phyloP scores from a whole-genome alignment of 1,140 invertebrate species.

The Heliconius congener region DNA sequence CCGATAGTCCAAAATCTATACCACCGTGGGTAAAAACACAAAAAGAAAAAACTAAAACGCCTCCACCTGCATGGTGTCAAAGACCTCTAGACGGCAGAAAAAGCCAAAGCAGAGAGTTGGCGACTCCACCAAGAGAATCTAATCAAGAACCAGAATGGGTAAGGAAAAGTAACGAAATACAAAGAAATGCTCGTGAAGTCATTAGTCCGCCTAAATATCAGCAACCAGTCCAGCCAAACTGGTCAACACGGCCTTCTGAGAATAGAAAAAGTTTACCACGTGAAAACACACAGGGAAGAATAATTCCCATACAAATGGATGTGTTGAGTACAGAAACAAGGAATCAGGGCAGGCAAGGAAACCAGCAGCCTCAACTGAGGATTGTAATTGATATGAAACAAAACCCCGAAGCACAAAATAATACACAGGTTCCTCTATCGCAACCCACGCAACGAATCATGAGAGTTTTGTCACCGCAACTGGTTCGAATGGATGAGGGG shows the following conservation, averaged over 20 bases:
- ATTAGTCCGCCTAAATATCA: slow-evolving; percentile 72
- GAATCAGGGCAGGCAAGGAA: slow-evolving; percentile 55
- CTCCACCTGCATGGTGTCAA: slow-evolving; percentile 77
- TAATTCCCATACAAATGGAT: slow-evolving; percentile 80
- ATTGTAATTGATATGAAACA: slow-evolving; percentile 77
- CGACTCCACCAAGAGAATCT: slow-evolving; percentile 68
- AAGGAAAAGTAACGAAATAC: slow-evolving; percentile 70
- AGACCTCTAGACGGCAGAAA: slow-evolving; percentile 67
- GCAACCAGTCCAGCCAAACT: slow-evolving; percentile 66
- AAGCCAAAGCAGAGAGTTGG: slow-evolving; percentile 62
- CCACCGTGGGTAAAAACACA: slow-evolving; percentile 77
- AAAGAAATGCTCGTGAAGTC: slow-evolving; percentile 62
- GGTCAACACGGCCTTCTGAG: slow-evolving; percentile 74
- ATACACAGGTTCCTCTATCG: slow-evolving; percentile 55
- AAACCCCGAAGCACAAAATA: slow-evolving; percentile 52
- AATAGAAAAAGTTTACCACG: slow-evolving; percentile 74
- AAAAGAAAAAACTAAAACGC: slow-evolving; percentile 77
- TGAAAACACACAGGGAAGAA: slow-evolving; percentile 57
- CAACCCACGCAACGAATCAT: slow-evolving; percentile 77
- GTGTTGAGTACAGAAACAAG: slow-evolving; percentile 66
- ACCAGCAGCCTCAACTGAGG: slow-evolving; percentile 72
- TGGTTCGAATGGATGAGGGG: slow-evolving; percentile 70
- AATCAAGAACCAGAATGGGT: slow-evolving; percentile 74
- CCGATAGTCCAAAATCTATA: slow-evolving; percentile 73
- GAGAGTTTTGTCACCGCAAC: slow-evolving; percentile 75